Evolutionary conservation across 2,888 invertebrate genomes (phyloP).

Genomic region (Tachina lurida): DNA sequence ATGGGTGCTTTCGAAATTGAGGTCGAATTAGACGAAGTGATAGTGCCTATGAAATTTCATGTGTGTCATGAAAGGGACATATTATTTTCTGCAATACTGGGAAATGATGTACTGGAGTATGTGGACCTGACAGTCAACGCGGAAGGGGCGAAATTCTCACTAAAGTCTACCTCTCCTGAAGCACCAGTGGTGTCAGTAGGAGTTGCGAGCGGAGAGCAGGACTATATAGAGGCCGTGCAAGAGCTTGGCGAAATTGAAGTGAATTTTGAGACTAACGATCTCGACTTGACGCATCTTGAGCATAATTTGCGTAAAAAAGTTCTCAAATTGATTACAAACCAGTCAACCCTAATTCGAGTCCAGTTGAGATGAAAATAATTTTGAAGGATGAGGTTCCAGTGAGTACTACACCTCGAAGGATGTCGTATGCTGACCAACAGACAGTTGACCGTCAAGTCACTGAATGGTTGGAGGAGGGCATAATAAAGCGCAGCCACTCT

Average conservation of each 20-base stretch:
- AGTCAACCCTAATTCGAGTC: background rate
- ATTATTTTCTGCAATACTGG: constrained; percentile 23
- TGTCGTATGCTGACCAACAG: background rate
- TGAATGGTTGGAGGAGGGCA: background rate
- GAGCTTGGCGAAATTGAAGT: background rate
- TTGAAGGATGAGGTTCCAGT: background rate
- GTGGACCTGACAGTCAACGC: constrained; percentile 1
- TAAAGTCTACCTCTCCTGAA: background rate
- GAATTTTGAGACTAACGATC: too few relatives aligned
- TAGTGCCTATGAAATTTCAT: constrained; percentile 17
- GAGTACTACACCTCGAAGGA: background rate
- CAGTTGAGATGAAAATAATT: background rate
- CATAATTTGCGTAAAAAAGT: too few relatives aligned
- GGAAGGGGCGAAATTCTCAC: constrained; percentile 5
- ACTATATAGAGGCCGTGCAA: background rate
- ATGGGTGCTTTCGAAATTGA: background rate
- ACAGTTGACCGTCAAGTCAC: background rate
- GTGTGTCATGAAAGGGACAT: constrained; percentile 1
- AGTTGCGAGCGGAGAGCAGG: background rate
- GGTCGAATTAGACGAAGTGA: background rate
- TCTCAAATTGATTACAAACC: background rate
- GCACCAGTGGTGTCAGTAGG: background rate
- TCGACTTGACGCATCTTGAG: too few relatives aligned
- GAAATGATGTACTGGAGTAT: constrained; percentile 3
- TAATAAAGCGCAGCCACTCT: background rate